Percentiles rank a stretch among this genome's conserved stretches.
Conservation (phyloP, 2,113 vertebrate species). For the Centropus unirufus region DNA sequence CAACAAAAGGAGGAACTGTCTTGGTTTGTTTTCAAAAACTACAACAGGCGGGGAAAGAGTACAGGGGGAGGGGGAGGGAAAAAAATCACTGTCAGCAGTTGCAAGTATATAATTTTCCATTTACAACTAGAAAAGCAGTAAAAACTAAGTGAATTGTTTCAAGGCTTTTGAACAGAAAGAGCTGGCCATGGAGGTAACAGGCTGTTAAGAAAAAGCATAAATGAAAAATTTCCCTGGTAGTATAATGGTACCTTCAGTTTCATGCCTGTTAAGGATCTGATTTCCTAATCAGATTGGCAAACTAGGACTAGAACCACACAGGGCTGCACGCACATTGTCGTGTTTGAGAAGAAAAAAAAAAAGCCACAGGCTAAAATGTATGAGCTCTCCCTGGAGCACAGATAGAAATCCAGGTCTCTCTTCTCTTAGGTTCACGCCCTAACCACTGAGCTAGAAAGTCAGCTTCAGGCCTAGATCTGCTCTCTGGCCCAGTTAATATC, state of each 20-base stretch:
- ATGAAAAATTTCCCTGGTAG: background rate
- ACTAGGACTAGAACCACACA: constrained; percentile 6
- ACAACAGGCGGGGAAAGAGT: background rate
- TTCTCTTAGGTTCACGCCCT: background rate
- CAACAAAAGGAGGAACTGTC: background rate
- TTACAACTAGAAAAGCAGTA: background rate
- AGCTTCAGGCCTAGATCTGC: background rate
- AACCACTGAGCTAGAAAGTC: constrained; percentile 4
- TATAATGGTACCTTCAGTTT: background rate
- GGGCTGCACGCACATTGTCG: background rate
- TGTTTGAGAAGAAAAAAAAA: background rate
- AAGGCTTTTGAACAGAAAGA: background rate
- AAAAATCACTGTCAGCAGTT: background rate
- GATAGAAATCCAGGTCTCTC: background rate
- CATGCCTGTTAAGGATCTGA: background rate
- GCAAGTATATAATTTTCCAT: background rate
- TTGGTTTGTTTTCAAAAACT: background rate
- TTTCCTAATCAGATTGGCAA: constrained; percentile 6
- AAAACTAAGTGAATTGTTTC: background rate
- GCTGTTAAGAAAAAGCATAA: background rate
- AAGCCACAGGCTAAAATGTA: constrained; percentile 2
- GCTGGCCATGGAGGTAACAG: background rate
- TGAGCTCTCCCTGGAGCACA: background rate
- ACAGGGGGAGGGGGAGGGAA: background rate
- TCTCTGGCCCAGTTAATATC: background rate